Base-by-base conservation (phyloP, 2,888 invertebrate genomes). In the Scaptomyza flava region DNA sequence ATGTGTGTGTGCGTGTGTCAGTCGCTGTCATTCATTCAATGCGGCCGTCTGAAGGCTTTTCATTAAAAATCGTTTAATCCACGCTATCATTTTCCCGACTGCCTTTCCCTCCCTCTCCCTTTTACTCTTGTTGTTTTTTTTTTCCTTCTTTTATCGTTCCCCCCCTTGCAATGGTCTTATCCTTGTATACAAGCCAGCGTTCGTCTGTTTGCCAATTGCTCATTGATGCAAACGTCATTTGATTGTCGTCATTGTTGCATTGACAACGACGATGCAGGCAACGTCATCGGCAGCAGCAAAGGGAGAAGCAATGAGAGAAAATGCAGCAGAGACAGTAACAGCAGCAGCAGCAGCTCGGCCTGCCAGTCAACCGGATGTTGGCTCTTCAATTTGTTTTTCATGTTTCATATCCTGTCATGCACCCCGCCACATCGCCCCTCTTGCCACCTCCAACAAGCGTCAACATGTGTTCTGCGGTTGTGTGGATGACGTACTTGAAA, bases 191-290 rank as follows among this genome's bases (percentile, higher is more conserved):
- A 34, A 34, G 46, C 36, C 45, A 47, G 52, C 42, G 20, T 23
- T 7, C 27, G 51, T 12, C 51, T 68, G 63, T 80, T 90, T 81
- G 81, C 87, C 76, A 89, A 89, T 88, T 88, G 85, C 89, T 85
- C 89, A 90, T 87, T 87, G 89, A 87, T 87, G 89, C 89, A 89
- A 89, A 89, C 90, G 89, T 90, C 89, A 89, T 89, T 90, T 90
- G 89, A 89, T 89, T 89, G 89, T 90, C 90, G 89, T 90, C 81
- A 82, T 87, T 87, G 81, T 87, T 81, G 88, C 87, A 81, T 78
- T 87, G 87, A 87, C 79, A 79, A 82, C 86, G 67, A 79, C 81
- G 50, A 46, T 51, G 52, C 42, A 51, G 45, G 43, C 65, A 54
- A 66, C 87, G 68, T 50, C 77, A 53, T 47, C 79, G 47, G 52